Evolutionary conservation across 2,888 invertebrate genomes (phyloP).

Genomic region (Cataglyphis rosenhaueri): DNA sequence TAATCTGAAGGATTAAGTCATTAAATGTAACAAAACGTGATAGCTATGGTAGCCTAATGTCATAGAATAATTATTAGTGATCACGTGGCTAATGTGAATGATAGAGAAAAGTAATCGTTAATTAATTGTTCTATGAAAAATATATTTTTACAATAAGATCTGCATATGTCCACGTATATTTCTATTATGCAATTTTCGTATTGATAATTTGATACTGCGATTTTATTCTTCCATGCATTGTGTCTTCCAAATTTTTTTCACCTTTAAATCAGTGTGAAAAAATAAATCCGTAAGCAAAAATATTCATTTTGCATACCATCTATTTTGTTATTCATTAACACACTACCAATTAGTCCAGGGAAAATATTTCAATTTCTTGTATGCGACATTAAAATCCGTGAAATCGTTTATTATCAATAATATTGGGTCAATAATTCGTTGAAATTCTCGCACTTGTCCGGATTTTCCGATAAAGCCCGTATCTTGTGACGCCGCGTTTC

Average conservation of each 20-base stretch:
- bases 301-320: not conserved
- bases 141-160: not conserved
- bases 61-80: conserved; percentile 16
- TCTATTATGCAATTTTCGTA: not conserved
- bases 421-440: not conserved
- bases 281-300: not conserved
- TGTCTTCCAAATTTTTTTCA: not conserved
- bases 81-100: not conserved
- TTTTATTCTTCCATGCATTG: not conserved
- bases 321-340: not conserved
- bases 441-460: not conserved
- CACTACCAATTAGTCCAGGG: not conserved
- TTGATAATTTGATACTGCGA: not conserved
- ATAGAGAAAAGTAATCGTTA: not conserved
- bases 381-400: not conserved
- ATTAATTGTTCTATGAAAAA: not conserved
- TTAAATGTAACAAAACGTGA: not conserved
- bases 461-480: conserved; percentile 11
- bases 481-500: not conserved
- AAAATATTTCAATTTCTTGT: not conserved
- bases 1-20: not conserved
- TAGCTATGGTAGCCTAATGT: not conserved
- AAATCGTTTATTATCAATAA: not conserved
- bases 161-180: not conserved
- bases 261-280: not conserved